Base-by-base conservation (phyloP, 1,140 invertebrate genomes). In the Glossosoma conforme region DNA sequence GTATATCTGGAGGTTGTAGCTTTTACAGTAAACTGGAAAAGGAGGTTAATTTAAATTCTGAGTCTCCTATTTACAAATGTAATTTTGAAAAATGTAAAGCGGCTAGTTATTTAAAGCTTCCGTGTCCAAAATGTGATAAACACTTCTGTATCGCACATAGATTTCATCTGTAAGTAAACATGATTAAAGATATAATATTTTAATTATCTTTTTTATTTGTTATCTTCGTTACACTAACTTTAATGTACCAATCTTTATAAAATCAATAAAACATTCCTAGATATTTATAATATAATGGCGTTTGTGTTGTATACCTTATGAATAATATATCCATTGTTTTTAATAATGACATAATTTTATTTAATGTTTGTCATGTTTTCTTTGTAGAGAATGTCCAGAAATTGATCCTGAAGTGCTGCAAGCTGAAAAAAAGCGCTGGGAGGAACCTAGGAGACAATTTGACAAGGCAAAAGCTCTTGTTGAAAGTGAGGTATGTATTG, bases 111-210 rank as follows among this genome's bases (percentile, higher is more conserved):
- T 42, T 58, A 13, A 20, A 48, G 44, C 28, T 58, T 38, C 24
- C 56, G 1, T 58, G 56, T 38, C 17, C 38, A 3, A 54, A 54
- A 42, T 58, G 56, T 21, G 8, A 30, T 0, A 54, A 58, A 38
- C 56, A 58, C 48, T 58, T 43, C 37, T 58, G 56, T 21, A 58
- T 58, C 10, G 19, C 32, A 19, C 56, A 58, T 22, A 50, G 56
- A 37, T 58, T 58, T 51, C 56, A 58, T 25, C 35, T 28, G 56
- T 58, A 38, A 54, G 52, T 54, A 44, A 30, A 15, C 41, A 10
- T 15, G 3, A 5, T 49, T 37, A 21, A 21, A 11, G 20, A 35
- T 21, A 19, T 30, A 32, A 25, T 10, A 18, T 28, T 33, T 13
- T 48, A 22, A 21, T 18, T 40, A 18, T 18, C 37, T n/a, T n/a